A percentile compares a stretch with the other conserved stretches of the same genome.
phyloP scores from a whole-genome alignment of 2,113 vertebrate genomes.

The Fregata magnificens region DNA sequence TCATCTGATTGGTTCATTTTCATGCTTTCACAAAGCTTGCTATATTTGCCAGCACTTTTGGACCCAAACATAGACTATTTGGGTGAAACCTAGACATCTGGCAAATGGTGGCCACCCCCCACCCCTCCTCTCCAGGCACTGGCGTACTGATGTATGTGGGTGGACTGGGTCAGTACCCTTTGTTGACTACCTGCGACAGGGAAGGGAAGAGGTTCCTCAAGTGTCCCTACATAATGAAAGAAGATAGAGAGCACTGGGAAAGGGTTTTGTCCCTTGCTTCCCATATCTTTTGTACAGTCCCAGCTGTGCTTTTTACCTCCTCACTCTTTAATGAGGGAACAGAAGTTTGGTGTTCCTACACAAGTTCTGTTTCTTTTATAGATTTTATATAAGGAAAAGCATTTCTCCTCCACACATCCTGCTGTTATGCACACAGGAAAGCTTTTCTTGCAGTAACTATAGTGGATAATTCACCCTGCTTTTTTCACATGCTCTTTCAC shows the following conservation, averaged over 20 bases:
- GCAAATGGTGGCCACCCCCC: background rate
- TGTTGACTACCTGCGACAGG: background rate
- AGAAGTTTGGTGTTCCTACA: background rate
- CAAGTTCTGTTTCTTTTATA: background rate
- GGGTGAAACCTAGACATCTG: background rate
- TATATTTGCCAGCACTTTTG: background rate
- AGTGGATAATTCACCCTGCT: background rate
- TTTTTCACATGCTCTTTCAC: background rate
- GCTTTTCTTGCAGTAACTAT: background rate
- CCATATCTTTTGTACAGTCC: background rate
- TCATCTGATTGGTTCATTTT: background rate
- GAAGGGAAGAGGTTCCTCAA: background rate
- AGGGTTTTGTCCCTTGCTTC: background rate
- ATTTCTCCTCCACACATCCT: background rate
- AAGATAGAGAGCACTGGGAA: background rate
- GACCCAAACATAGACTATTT: background rate
- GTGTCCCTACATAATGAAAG: background rate
- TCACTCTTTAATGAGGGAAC: background rate
- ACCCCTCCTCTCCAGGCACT: background rate
- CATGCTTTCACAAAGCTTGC: background rate
- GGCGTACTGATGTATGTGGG: background rate
- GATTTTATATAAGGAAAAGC: background rate
- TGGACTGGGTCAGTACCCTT: background rate
- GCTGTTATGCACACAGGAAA: background rate
- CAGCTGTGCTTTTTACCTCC: background rate